These are phyloP conservation scores for Podarcis muralis DNA, from an alignment of 2,113 vertebrate genomes.

Conservation along the genomic window DNA sequence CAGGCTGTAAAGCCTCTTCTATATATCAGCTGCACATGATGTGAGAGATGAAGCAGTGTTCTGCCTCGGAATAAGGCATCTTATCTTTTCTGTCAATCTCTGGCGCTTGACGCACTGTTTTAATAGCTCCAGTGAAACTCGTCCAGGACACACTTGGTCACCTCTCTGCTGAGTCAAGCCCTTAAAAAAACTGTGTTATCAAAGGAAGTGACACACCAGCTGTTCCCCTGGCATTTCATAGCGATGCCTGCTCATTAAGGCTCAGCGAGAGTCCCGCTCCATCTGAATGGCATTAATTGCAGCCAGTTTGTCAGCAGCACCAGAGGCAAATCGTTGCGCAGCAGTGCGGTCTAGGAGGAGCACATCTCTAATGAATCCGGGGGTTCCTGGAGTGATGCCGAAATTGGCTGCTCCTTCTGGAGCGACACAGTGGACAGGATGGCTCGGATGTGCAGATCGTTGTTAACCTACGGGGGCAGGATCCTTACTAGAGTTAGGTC, in stretches of 20 bases:
- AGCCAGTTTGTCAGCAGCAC: conserved; percentile 50
- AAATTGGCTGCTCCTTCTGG: conserved; percentile 2
- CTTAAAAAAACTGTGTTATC: conserved; percentile 32
- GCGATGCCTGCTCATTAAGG: conserved; percentile 37
- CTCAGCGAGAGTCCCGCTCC: conserved; percentile 41
- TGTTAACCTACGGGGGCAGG: not conserved
- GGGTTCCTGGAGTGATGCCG: not conserved
- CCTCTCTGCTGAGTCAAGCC: conserved; percentile 49
- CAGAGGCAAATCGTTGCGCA: conserved; percentile 29
- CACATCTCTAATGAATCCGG: conserved; percentile 17
- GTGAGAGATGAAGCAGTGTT: not conserved
- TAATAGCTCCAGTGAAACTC: conserved; percentile 34
- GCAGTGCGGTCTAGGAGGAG: conserved; percentile 28
- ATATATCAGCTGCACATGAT: not conserved
- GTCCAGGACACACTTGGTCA: conserved; percentile 38
- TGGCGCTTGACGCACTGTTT: not conserved
- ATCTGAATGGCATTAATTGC: conserved; percentile 39
- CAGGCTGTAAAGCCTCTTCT: too few species aligned
- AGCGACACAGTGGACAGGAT: not conserved
- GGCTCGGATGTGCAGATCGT: not conserved
- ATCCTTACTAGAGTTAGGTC: not conserved
- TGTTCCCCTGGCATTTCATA: conserved; percentile 49
- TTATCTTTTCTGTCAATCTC: conserved; percentile 5
- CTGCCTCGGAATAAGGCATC: not conserved
- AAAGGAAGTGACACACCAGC: conserved; percentile 46